Percentiles rank a stretch among this genome's conserved stretches.
Evolutionary conservation across 1,140 invertebrate genomes (phyloP).

Genomic region (Uloborus diversus): DNA sequence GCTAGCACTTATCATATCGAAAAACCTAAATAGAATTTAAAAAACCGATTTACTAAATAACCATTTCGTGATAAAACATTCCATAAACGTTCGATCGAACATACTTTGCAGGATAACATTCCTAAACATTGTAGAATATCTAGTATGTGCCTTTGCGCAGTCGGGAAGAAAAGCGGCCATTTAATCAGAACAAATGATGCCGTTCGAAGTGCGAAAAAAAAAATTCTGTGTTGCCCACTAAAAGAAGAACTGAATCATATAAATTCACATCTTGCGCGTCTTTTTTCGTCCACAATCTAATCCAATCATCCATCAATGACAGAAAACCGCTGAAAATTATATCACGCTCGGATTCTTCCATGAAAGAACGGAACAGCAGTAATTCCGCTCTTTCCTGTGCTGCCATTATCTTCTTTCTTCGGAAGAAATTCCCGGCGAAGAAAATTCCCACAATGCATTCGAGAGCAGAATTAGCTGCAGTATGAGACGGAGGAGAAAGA

Average conservation of each 20-base stretch:
- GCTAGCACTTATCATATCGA: too few relatives aligned
- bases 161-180: too few relatives aligned
- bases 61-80: too few relatives aligned
- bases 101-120: too few relatives aligned
- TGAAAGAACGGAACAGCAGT: background rate
- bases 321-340: conserved; percentile 25
- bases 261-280: background rate
- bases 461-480: conserved; percentile 2
- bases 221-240: too few relatives aligned
- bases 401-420: conserved; percentile 16
- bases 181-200: too few relatives aligned
- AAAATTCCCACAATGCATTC: background rate
- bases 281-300: conserved; percentile 16
- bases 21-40: too few relatives aligned
- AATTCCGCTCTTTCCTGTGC: background rate
- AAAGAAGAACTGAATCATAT: background rate
- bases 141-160: too few relatives aligned
- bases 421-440: background rate
- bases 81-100: too few relatives aligned
- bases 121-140: too few relatives aligned
- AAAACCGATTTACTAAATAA: too few relatives aligned
- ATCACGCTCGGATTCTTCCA: background rate
- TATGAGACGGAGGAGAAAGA: background rate
- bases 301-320: conserved; percentile 29
- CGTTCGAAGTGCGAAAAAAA: too few relatives aligned